These are phyloP conservation scores for Ypsolopha scabrella DNA, from an alignment of 2,888 invertebrate genomes.

Conservation along the genomic window DNA sequence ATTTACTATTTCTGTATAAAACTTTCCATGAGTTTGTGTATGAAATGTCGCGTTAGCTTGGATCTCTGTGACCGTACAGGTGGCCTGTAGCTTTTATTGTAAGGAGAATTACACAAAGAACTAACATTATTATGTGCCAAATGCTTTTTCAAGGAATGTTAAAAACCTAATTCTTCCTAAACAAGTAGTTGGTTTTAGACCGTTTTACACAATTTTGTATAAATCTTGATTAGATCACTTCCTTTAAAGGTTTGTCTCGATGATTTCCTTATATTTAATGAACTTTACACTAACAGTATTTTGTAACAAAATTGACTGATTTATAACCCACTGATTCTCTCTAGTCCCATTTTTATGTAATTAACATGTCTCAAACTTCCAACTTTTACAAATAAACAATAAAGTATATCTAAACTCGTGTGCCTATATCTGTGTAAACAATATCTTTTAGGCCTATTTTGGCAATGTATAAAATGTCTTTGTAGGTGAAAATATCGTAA, in stretches of 20 bases:
- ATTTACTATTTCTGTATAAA: no score
- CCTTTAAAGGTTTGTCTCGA: no score
- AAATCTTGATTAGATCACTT: no score
- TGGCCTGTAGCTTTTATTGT: neutral
- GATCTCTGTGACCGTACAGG: neutral
- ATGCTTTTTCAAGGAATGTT: neutral
- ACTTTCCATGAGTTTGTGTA: neutral
- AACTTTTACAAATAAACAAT: neutral
- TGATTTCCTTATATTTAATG: no score
- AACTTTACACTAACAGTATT: neutral
- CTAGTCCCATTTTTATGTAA: neutral
- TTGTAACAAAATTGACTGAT: slow-evolving; percentile 2
- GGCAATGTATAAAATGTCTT: neutral
- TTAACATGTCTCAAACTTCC: neutral
- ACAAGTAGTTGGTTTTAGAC: neutral
- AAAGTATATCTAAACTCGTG: slow-evolving; percentile 1
- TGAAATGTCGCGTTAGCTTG: neutral
- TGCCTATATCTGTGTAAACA: neutral
- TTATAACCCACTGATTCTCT: neutral
- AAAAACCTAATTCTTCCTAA: neutral
- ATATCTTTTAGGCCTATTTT: neutral
- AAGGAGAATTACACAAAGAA: neutral
- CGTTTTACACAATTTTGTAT: neutral
- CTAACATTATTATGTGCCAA: neutral
- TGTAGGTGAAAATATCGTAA: neutral